These are phyloP conservation scores for Stylophora pistillata DNA, from an alignment of 64 coral and sea anemone species.

Conservation along the genomic window DNA sequence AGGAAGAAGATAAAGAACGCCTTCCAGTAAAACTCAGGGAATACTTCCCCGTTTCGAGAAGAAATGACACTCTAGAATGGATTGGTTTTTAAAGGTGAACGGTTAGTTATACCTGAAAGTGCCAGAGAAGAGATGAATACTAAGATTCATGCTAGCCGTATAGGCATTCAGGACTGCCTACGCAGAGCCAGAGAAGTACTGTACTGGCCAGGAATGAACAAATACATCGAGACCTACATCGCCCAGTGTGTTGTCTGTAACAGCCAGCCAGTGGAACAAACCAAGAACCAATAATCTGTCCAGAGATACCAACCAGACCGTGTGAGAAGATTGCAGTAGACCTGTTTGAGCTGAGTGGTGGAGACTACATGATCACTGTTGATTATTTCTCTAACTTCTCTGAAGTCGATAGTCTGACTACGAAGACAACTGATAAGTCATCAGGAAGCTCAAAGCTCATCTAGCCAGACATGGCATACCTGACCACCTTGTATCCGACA, in stretches of 20 bases:
- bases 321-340: constrained; percentile 52
- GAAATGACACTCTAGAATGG: background rate
- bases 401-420: constrained; percentile 7
- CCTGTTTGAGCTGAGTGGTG: constrained; percentile 31
- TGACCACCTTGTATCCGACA: background rate
- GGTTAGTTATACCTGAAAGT: constrained; percentile 1
- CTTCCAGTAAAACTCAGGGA: background rate
- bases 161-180: background rate
- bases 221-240: background rate
- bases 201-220: constrained; percentile 8
- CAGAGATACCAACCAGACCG: constrained; percentile 9
- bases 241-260: background rate
- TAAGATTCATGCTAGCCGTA: constrained; percentile 1
- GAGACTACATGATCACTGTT: constrained; percentile 8
- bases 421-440: background rate
- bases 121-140: constrained; percentile 3
- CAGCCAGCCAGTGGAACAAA: background rate
- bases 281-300: constrained; percentile 19
- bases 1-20: background rate
- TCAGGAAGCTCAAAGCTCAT: constrained; percentile 17
- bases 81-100: background rate
- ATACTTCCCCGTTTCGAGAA: constrained; percentile 12
- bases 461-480: constrained; percentile 47
- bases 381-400: constrained; percentile 42
- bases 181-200: background rate